Conservation (phyloP, 2,888 invertebrate species). For the Pachycephus smyrnensis region DNA sequence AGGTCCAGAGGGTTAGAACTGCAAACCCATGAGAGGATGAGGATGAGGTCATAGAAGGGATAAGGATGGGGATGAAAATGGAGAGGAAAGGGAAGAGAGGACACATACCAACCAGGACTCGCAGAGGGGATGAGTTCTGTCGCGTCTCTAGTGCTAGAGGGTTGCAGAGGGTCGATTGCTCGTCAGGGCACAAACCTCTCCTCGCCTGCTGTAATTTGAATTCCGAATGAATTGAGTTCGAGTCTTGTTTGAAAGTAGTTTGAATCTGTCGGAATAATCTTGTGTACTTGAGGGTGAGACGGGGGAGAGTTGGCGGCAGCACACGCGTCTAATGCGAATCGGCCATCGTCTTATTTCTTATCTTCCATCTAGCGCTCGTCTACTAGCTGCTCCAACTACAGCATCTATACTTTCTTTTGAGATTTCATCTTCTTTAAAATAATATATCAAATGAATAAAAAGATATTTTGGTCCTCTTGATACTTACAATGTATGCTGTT, state of each 20-base stretch:
- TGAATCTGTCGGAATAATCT: constrained; percentile 36
- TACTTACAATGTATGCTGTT: not conserved
- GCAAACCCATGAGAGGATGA: constrained; percentile 9
- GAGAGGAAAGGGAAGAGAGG: not conserved
- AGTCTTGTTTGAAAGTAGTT: constrained; percentile 47
- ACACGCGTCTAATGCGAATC: constrained; percentile 18
- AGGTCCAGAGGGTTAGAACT: not conserved
- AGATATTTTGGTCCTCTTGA: not conserved
- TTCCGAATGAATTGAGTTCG: constrained; percentile 59
- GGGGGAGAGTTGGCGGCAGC: constrained; percentile 9
- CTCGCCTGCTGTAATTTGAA: constrained; percentile 52
- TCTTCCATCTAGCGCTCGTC: not conserved
- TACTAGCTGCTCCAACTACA: not conserved
- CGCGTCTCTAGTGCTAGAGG: not conserved
- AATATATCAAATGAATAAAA: not conserved
- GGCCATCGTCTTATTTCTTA: not conserved
- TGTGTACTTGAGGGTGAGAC: constrained; percentile 7
- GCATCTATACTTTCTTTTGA: not conserved
- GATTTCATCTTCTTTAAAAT: not conserved
- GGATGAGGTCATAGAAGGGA: constrained; percentile 26
- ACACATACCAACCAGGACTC: not conserved
- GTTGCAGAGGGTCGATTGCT: not conserved
- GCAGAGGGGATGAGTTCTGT: not conserved
- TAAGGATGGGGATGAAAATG: constrained; percentile 16
- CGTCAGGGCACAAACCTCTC: constrained; percentile 13